A percentile compares a stretch with the other conserved stretches of the same genome.
Evolutionary conservation across 2,113 vertebrate genomes (phyloP).

Genomic region (Zosterops japonicus): DNA sequence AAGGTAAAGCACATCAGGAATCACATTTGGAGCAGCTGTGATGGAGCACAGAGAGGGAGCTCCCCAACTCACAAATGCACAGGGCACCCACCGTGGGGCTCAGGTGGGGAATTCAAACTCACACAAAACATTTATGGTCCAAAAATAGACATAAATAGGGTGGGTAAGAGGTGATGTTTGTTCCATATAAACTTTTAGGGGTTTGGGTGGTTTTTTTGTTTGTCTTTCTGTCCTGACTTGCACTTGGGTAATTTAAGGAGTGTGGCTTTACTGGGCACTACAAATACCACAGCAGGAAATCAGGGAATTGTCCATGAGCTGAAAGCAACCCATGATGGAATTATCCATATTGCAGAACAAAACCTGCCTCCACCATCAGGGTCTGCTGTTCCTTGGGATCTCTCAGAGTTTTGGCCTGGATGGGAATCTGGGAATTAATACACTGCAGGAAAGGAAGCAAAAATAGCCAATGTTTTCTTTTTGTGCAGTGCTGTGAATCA

Average conservation of each 20-base stretch:
- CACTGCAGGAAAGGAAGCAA: not conserved
- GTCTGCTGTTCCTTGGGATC: not conserved
- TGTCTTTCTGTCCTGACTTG: not conserved
- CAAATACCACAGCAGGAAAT: not conserved
- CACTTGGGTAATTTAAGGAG: not conserved
- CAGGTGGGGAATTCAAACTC: not conserved
- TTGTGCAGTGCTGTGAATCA: not conserved
- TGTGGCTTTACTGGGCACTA: not conserved
- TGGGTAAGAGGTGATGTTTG: not conserved
- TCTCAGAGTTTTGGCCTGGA: not conserved
- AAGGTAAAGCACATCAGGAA: not conserved
- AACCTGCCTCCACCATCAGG: not conserved
- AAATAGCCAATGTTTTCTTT: not conserved
- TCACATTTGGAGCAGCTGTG: not conserved
- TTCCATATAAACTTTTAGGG: not conserved
- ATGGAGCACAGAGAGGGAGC: not conserved
- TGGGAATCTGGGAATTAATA: not conserved
- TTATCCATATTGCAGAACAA: not conserved
- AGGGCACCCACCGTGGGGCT: not conserved
- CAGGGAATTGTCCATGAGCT: not conserved
- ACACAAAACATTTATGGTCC: not conserved
- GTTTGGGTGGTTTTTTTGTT: accelerated
- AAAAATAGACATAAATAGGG: accelerated
- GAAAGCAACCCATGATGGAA: not conserved
- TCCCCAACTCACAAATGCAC: not conserved